Base-by-base conservation (phyloP, 2,888 invertebrate genomes). In the Dyspetes luteomarginatus region DNA sequence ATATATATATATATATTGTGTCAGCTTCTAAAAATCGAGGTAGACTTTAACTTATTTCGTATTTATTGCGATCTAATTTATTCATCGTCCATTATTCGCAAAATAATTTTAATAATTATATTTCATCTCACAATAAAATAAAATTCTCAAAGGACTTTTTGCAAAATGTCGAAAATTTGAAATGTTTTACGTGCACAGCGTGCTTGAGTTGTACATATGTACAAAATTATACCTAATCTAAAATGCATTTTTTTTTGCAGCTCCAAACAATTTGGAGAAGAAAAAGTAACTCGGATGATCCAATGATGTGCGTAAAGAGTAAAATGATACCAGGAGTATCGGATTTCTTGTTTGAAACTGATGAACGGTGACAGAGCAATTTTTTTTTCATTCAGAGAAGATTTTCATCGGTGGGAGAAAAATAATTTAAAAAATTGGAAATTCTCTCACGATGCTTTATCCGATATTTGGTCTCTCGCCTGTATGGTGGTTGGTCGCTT, bases 401-500 rank as follows among this genome's bases (percentile, higher is more conserved):
- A 15, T 17, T 22, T 50, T 15, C 22, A 4, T 7, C 60, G 3
- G 22, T 15, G 9, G 19, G 17, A 60, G 4, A 15, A 2, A 28
- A 3, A 48, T 48, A 19, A 50, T 12, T 7, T 24, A 60, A 55
- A 3, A 45, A 45, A 45, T n/a, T 2, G 15, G 17, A n/a, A 7
- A 7, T 36, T 17, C 36, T 7, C 12, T 36, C 36, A 36, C 36
- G 76, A 90, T 91, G 90, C 36, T 91, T 64, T 87, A 87, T 71
- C 88, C 91, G 71, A 77, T 88, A 64, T 55, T 90, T 17, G 89
- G 86, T 26, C 81, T 89, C 78, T 86, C 93, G 79, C 94, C 94
- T 58, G 91, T 94, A 86, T 94, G 94, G 94, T 92, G 94, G 86
- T 88, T 95, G 80, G 92, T 95, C 88, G 93, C 93, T 83, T 96